phyloP scores from a whole-genome alignment of 2,113 vertebrate species.

The Urocitellus parryii region DNA sequence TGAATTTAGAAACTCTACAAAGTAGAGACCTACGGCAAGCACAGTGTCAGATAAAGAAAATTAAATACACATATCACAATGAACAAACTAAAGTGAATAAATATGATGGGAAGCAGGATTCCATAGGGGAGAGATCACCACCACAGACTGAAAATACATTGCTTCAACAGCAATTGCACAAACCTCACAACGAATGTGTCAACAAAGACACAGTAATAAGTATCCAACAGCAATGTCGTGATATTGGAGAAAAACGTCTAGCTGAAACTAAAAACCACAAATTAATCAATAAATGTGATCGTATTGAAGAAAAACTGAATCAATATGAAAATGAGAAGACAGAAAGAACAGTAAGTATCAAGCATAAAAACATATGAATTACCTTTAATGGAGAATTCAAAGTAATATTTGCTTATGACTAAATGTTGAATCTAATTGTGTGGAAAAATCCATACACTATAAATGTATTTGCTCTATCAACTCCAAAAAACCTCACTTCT shows the following conservation, averaged over 20 bases:
- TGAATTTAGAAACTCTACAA: conserved; percentile 90
- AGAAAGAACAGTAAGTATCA: conserved; percentile 91
- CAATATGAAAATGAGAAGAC: conserved; percentile 93
- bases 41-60: conserved; percentile 87
- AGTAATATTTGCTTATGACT: neutral
- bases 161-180: conserved; percentile 92
- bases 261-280: conserved; percentile 92
- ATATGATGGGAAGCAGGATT: conserved; percentile 90
- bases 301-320: conserved; percentile 91
- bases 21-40: conserved; percentile 84
- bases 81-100: conserved; percentile 90
- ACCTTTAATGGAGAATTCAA: conserved; percentile 22
- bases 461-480: neutral
- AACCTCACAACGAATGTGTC: conserved; percentile 91
- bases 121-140: conserved; percentile 91
- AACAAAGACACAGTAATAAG: conserved; percentile 92
- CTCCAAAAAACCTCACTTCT: neutral
- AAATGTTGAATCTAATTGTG: conserved; percentile 3
- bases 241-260: conserved; percentile 91
- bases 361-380: neutral
- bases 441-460: neutral
- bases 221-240: conserved; percentile 92
- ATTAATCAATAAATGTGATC: conserved; percentile 87
- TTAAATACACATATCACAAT: conserved; percentile 86
- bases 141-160: conserved; percentile 93